Evolutionary conservation across 2,888 invertebrate genomes (phyloP), one percentile per base, ranked within the genome.

Genomic region (Willowsia nigromaculata): DNA sequence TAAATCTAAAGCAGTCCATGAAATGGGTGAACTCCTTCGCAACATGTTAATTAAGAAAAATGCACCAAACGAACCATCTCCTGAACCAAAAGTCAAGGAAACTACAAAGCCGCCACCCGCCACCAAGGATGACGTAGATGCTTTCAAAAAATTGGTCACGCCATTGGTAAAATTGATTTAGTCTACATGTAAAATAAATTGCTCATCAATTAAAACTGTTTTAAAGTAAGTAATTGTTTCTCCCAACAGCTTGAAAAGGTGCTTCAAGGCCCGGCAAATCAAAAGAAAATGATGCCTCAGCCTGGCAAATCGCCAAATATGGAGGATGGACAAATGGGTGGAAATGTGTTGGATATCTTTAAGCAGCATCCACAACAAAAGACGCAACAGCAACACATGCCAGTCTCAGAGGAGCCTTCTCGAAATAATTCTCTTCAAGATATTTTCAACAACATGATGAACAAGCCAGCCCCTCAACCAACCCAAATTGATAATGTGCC

Each of bases 111-210:
- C 85, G 18, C 25, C 76, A 0, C 56, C 89, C 5, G 62, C 87
- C 22, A 50, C 88, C 22, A 76, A 88, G 62, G 86, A 85, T 76
- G 91, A 92, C 83, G 87, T 92, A 25, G 87, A 90, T 87, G 91
- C 91, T 2, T 90, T 92, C 59, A 90, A 92, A 68, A 92, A 91
- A 90, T 76, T 92, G 53, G 90, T 92, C 33, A 88, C 88, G 2
- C 88, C 88, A 68, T 40, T 88, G 88, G 88, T 88, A 84, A 84
- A 18, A 68, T n/a, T 13, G 9, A 65, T 7, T n/a, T 62, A 4
- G 4, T 56, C 11, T 56, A 3, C 18, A 22, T 59, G 5, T 25
- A n/a, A 27, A 13, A 9, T 43, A 43, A 13, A 3, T 43, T 6
- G 11, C 1, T n/a, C 11, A 6, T 6, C 11, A 3, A 43, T 9